Conservation (phyloP, 2,113 vertebrate genomes). For the Ictidomys tridecemlineatus region DNA sequence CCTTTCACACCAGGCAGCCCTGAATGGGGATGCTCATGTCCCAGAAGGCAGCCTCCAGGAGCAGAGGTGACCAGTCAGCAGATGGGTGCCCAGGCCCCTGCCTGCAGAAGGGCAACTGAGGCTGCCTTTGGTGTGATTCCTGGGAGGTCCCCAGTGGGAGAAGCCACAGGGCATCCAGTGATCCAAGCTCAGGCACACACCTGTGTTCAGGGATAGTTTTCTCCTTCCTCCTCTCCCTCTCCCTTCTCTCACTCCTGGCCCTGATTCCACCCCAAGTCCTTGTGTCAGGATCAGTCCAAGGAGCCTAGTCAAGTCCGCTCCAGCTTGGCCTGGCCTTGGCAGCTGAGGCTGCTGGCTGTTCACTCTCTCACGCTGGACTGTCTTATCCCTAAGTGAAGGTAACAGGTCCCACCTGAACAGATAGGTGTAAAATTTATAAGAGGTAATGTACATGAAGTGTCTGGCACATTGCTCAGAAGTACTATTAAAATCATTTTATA, state of each 20-base stretch:
- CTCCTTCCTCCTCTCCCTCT: not conserved
- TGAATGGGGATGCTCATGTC: not conserved
- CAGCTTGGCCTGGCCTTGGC: not conserved
- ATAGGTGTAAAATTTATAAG: not conserved
- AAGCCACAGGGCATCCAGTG: rapidly evolving
- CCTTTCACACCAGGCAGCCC: not conserved
- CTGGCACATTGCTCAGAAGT: not conserved
- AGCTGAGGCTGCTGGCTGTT: not conserved
- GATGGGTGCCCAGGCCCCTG: not conserved
- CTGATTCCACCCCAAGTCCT: not conserved
- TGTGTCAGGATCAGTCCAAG: too few species aligned
- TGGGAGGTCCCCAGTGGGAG: not conserved
- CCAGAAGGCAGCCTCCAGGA: not conserved
- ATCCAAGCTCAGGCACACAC: not conserved
- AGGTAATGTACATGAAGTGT: not conserved
- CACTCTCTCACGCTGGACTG: not conserved
- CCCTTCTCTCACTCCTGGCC: not conserved
- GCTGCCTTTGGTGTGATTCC: not conserved
- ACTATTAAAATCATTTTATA: not conserved
- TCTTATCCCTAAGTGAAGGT: not conserved
- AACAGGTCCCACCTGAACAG: not conserved
- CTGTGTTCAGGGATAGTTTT: rapidly evolving
- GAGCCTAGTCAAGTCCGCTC: not conserved
- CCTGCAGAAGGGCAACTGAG: not conserved
- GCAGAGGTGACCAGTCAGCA: not conserved